phyloP scores from a whole-genome alignment of 2,888 invertebrate species.

The Phaonia tiefii region DNA sequence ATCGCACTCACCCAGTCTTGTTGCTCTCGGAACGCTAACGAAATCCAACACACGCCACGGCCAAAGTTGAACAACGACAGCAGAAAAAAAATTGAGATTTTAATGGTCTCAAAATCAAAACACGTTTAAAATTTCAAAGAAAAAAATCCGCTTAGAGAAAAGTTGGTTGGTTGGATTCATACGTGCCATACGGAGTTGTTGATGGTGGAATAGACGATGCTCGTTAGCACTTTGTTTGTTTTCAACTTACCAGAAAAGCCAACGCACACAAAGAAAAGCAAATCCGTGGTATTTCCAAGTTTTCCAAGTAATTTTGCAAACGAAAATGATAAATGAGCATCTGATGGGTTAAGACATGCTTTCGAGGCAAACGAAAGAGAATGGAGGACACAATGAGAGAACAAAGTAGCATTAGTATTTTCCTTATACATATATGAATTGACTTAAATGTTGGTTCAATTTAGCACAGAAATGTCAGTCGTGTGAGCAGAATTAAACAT shows the following conservation, averaged over 20 bases:
- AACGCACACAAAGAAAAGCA: background rate
- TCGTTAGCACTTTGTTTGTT: too few species aligned
- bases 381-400: too few species aligned
- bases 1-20: too few species aligned
- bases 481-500: too few species aligned
- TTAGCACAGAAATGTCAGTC: too few species aligned
- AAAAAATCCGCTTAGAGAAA: constrained; percentile 60
- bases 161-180: constrained; percentile 55
- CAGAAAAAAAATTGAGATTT: background rate
- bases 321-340: background rate
- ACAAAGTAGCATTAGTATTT: too few species aligned
- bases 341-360: too few species aligned
- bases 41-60: too few species aligned
- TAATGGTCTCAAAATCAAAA: constrained; percentile 56
- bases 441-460: too few species aligned
- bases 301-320: background rate
- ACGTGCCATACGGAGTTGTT: constrained; percentile 52
- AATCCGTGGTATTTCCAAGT: background rate
- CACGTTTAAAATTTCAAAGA: constrained; percentile 63
- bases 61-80: background rate
- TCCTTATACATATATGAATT: too few species aligned
- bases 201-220: constrained; percentile 2
- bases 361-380: too few species aligned
- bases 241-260: background rate
- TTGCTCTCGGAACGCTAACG: too few species aligned